Evolutionary conservation across 2,113 vertebrate species (phyloP), one percentile per base, ranked within the genome.

Genomic region (Tupaia tana): DNA sequence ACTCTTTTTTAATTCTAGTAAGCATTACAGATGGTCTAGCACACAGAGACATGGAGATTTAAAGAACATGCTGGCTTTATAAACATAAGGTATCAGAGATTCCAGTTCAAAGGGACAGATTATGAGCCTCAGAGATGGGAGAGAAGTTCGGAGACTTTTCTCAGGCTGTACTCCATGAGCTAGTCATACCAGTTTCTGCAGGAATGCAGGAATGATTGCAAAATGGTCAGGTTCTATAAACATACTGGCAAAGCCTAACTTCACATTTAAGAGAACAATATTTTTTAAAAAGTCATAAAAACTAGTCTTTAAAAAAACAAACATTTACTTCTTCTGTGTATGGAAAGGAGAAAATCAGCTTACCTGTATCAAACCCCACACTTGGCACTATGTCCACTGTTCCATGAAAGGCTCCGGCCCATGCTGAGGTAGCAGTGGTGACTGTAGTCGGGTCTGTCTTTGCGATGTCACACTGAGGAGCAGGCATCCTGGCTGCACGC

Each of bases 321-420:
- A 14, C 22, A 14, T 67, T 69, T 83, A n/a, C 25, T 20, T 77
- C 25, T 20, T 66, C 74, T n/a, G 43, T 43, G 43, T 59, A 25
- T 2, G 54, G 61, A 87, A 90, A 95, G 54, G 18, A 92, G 61
- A 43, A 73, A 89, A 0, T 0, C 25, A 16, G 81, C 98, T 98
- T 98, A 99, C 99, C 99, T 99, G 99, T 75, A 52, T 99, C 99
- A 87, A 99, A 99, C n/a, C 98, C 98, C 92, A 98, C 98, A 75
- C 97, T 98, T 7, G 98, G 99, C 95, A 99, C 98, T 63, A 99
- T 98, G 97, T 99, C 99, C 98, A 99, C 98, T 0, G 99, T 99
- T 73, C 99, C 99, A 8, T 99, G 99, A 93, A 99, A 99, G 77
- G 99, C 99, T 97, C 98, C 98, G 81, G 99, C 98, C 99, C 99